These are phyloP conservation scores for Pollenia amentaria DNA, from an alignment of 2,888 invertebrate species.

Conservation along the genomic window DNA sequence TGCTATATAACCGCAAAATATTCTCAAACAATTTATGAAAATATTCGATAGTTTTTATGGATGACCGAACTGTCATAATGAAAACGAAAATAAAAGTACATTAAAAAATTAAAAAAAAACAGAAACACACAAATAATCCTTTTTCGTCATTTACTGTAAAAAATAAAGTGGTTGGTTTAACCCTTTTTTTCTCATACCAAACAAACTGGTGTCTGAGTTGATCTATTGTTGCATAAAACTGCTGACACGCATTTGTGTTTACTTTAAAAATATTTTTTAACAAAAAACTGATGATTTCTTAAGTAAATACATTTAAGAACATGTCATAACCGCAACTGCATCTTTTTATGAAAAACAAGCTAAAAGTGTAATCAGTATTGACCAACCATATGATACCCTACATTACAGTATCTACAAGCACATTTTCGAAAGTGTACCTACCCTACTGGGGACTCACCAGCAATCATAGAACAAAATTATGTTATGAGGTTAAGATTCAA, in stretches of 20 bases:
- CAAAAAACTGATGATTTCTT: conserved; percentile 9
- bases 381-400: too few species aligned
- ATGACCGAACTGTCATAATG: not conserved
- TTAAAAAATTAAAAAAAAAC: conserved; percentile 5
- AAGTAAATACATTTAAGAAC: conserved; percentile 14
- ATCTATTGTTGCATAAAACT: conserved; percentile 51
- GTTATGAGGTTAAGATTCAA: too few species aligned
- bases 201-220: not conserved
- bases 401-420: too few species aligned
- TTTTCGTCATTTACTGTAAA: conserved; percentile 2
- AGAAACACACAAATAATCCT: not conserved
- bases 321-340: conserved; percentile 46
- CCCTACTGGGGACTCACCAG: too few species aligned
- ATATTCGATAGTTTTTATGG: not conserved
- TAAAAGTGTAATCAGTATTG: too few species aligned
- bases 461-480: too few species aligned
- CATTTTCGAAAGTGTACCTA: too few species aligned
- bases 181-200: conserved; percentile 33
- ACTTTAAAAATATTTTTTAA: conserved; percentile 5
- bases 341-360: not conserved
- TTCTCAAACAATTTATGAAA: conserved; percentile 14
- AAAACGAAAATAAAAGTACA: not conserved
- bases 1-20: conserved; percentile 40
- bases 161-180: conserved; percentile 16
- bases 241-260: conserved; percentile 49